Percentiles rank a stretch among this genome's conserved stretches.
These are phyloP conservation scores for Garra rufa DNA, from an alignment of 2,113 vertebrate genomes.

Conservation along the genomic window DNA sequence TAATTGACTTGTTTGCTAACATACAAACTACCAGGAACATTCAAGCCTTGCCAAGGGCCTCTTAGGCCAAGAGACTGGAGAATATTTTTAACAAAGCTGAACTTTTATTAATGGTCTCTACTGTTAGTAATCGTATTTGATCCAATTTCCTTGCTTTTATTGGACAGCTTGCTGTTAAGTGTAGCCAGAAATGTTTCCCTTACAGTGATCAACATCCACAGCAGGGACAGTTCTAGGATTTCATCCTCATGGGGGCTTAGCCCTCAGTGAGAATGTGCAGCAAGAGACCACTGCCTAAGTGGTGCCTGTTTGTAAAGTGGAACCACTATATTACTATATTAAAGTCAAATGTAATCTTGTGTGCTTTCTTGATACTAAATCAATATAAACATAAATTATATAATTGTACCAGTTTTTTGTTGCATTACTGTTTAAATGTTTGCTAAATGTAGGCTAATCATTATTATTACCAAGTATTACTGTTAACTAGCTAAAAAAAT, in stretches of 20 bases:
- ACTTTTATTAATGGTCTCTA: slow-evolving; percentile 11
- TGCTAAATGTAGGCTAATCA: no score
- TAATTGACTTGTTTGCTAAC: slow-evolving; percentile 45
- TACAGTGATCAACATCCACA: slow-evolving; percentile 3
- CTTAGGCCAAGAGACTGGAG: background rate
- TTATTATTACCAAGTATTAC: no score
- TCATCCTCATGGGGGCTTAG: background rate
- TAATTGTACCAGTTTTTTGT: no score
- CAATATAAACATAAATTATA: no score
- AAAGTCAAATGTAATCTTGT: no score
- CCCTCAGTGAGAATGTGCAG: background rate
- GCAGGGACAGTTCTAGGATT: background rate
- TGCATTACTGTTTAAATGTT: no score
- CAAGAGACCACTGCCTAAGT: background rate
- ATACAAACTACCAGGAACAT: slow-evolving; percentile 32
- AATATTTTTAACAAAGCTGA: slow-evolving; percentile 22
- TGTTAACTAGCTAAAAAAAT: no score
- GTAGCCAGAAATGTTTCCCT: background rate
- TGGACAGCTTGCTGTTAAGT: background rate
- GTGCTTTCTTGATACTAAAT: no score
- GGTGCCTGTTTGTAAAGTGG: background rate
- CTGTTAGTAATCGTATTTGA: slow-evolving; percentile 2
- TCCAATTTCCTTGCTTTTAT: background rate
- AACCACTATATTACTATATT: background rate
- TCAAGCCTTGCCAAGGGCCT: slow-evolving; percentile 20